Base-by-base conservation (phyloP, 2,113 vertebrate species). In the Dipodomys stephensi region DNA sequence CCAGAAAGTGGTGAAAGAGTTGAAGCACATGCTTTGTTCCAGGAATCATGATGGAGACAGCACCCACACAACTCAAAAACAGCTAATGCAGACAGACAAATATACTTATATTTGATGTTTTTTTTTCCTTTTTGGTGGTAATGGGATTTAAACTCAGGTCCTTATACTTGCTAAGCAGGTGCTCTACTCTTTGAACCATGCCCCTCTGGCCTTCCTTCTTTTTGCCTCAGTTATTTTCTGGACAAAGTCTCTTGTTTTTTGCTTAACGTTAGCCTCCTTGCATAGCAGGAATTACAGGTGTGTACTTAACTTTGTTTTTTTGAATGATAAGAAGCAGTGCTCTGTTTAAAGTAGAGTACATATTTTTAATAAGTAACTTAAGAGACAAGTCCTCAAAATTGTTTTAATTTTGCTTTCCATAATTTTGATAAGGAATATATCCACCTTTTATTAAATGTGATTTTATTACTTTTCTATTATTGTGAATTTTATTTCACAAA, bases 281-380 rank as follows among this genome's bases (percentile, higher is more conserved):
- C 23, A 25, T 64, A 64, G 62, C 23, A 23, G 22, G 62, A 22
- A 64, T 64, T 25, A 64, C 62, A 64, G 22, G 62, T 64, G 62
- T 64, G 11, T 64, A 22, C 20, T 23, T 64, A 64, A 4, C 23
- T 64, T 7, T 49, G 49, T 49, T 46, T 65, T 73, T 87, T 91
- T 65, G 65, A 94, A 32, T 92, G 30, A 39, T 85, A 64, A 64
- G 62, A 64, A 64, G 62, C 62, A 57, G 15, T 57, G 53, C 53
- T 57, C 16, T 64, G 16, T 62, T 62, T 62, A 46, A 46, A 65
- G 39, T 32, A 83, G 92, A 60, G 23, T 22, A 71, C 82, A 76
- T 78, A 78, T 73, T 96, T 96, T 90, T 86, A 80, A 57, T 32
- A 81, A 87, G 46, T 90, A 90, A 80, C 91, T 87, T 87, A 87